phyloP scores from a whole-genome alignment of 2,113 vertebrate genomes.

The Amazona vittata region DNA sequence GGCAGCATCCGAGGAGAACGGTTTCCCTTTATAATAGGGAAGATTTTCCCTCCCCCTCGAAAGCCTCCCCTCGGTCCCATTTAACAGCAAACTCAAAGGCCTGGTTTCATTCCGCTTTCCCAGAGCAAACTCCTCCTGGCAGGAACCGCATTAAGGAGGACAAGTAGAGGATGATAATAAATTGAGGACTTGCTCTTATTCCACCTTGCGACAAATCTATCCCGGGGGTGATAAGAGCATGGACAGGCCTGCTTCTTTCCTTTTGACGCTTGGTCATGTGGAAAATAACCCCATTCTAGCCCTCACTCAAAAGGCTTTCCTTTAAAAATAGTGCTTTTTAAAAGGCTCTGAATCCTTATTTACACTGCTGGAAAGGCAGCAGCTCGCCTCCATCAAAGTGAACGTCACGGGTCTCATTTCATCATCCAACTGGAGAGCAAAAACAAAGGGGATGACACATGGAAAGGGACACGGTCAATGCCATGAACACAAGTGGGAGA shows the following conservation, averaged over 20 bases:
- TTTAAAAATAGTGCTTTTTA: slow-evolving; percentile 36
- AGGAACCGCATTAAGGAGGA: slow-evolving; percentile 44
- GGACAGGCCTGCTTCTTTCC: not conserved
- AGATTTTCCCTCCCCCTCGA: not conserved
- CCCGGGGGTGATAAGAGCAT: slow-evolving; percentile 21
- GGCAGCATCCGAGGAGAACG: slow-evolving; percentile 13
- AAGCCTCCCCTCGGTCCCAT: not conserved
- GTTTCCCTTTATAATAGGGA: slow-evolving; percentile 51
- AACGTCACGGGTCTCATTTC: not conserved
- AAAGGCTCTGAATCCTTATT: slow-evolving; percentile 13
- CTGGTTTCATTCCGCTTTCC: slow-evolving; percentile 61
- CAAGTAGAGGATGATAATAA: slow-evolving; percentile 60
- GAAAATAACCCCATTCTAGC: slow-evolving; percentile 50
- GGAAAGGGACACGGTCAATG: not conserved
- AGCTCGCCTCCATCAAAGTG: not conserved
- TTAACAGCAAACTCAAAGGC: slow-evolving; percentile 36
- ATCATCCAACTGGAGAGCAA: not conserved
- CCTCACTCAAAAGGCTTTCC: slow-evolving; percentile 40
- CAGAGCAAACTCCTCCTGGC: slow-evolving; percentile 65
- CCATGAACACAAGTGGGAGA: not conserved
- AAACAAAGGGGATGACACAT: not conserved
- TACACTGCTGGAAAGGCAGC: slow-evolving; percentile 2
- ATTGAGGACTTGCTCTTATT: slow-evolving; percentile 52
- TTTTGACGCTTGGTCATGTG: slow-evolving; percentile 49
- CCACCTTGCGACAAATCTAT: slow-evolving; percentile 53